A percentile compares a stretch with the other conserved stretches of the same genome.
These are phyloP conservation scores for Apogon talboti DNA, from an alignment of 2,797 vertebrate genomes.

Conservation along the genomic window DNA sequence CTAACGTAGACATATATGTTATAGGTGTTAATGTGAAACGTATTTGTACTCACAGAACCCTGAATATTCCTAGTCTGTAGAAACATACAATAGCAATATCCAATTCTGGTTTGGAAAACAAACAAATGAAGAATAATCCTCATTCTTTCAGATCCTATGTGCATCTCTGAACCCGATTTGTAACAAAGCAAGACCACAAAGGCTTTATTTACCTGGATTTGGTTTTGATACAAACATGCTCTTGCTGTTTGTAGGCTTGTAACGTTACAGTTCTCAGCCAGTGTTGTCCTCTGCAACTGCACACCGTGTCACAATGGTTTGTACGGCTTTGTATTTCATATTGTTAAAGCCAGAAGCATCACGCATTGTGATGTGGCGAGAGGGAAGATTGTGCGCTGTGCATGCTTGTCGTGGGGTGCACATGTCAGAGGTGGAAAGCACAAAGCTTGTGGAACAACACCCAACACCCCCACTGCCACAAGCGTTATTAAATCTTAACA, in stretches of 20 bases:
- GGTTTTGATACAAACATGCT: background rate
- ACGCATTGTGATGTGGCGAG: conserved; percentile 31
- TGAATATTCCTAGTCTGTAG: too few relatives aligned
- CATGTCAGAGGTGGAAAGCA: conserved; percentile 22
- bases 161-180: background rate
- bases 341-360: conserved; percentile 23
- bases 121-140: too few relatives aligned
- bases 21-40: too few relatives aligned
- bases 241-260: conserved; percentile 3
- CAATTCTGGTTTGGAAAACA: too few relatives aligned
- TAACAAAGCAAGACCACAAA: background rate
- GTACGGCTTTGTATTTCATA: conserved; percentile 20
- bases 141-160: too few relatives aligned
- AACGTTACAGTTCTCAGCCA: conserved; percentile 5
- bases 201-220: background rate
- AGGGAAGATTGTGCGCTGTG: conserved; percentile 11
- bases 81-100: too few relatives aligned
- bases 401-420: background rate
- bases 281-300: conserved; percentile 4
- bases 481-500: conserved; percentile 10
- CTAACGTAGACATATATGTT: too few relatives aligned
- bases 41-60: too few relatives aligned
- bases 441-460: conserved; percentile 28
- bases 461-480: conserved; percentile 1
- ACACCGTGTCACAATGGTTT: conserved; percentile 4